phyloP scores from a whole-genome alignment of 2,888 invertebrate species.

The Tenthredo scrophulariae region DNA sequence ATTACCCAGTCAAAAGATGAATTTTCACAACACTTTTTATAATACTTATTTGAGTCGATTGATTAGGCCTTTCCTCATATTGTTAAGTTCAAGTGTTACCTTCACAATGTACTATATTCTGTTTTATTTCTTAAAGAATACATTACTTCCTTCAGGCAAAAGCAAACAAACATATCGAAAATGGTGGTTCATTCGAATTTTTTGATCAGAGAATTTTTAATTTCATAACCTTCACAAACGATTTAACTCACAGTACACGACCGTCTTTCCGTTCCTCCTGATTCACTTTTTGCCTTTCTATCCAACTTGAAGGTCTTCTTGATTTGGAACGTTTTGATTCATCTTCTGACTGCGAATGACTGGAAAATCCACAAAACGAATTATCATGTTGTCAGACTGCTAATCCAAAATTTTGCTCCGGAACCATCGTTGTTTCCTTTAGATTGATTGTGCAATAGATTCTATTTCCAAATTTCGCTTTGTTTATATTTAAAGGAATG shows the following conservation, averaged over 20 bases:
- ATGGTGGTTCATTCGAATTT: background rate
- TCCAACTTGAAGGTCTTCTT: background rate
- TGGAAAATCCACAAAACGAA: background rate
- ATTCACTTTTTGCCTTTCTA: background rate
- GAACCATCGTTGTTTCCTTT: background rate
- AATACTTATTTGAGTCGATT: no score
- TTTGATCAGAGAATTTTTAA: background rate
- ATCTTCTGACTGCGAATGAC: background rate
- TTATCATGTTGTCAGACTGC: background rate
- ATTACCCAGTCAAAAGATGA: no score
- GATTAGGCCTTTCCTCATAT: no score
- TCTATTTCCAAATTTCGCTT: background rate
- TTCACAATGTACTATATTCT: background rate
- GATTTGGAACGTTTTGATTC: background rate
- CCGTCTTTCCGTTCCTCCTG: background rate
- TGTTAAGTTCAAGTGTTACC: no score
- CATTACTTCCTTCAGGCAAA: background rate
- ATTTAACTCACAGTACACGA: background rate
- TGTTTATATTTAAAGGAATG: background rate
- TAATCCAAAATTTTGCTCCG: background rate
- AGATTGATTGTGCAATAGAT: background rate
- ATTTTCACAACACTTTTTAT: no score
- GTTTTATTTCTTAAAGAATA: background rate
- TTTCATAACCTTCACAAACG: background rate
- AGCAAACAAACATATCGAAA: background rate